phyloP scores from a whole-genome alignment of 2,888 invertebrate genomes.

The Lasiommata megera region DNA sequence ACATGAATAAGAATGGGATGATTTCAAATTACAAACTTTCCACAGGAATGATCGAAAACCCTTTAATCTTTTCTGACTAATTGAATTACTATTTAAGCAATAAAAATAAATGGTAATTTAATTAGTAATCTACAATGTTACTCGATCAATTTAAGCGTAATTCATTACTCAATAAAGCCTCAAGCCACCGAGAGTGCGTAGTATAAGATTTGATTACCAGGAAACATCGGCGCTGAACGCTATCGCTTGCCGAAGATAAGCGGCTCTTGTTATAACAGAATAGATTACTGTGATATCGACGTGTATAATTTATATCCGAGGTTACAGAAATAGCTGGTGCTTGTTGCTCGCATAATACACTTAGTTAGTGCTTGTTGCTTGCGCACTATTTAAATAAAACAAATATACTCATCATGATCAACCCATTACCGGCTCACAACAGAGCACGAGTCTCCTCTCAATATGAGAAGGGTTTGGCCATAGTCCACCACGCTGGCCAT shows the following conservation, averaged over 20 bases:
- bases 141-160: neutral
- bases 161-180: neutral
- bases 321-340: neutral
- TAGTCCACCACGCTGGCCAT: no score
- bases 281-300: constrained; percentile 29
- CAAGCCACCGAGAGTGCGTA: neutral
- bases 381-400: no score
- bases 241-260: constrained; percentile 29
- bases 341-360: neutral
- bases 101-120: no score
- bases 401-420: no score
- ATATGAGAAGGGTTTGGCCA: no score
- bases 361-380: neutral
- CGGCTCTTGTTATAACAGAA: constrained; percentile 30
- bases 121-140: neutral
- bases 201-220: constrained; percentile 30
- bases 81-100: no score
- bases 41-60: no score
- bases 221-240: constrained; percentile 23
- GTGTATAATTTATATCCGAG: constrained; percentile 27
- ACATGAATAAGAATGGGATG: no score
- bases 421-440: no score
- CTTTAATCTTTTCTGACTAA: no score
- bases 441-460: no score
- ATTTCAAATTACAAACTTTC: no score